Base-by-base conservation (phyloP, 2,888 invertebrate species). In the Drosophila diplacantha region DNA sequence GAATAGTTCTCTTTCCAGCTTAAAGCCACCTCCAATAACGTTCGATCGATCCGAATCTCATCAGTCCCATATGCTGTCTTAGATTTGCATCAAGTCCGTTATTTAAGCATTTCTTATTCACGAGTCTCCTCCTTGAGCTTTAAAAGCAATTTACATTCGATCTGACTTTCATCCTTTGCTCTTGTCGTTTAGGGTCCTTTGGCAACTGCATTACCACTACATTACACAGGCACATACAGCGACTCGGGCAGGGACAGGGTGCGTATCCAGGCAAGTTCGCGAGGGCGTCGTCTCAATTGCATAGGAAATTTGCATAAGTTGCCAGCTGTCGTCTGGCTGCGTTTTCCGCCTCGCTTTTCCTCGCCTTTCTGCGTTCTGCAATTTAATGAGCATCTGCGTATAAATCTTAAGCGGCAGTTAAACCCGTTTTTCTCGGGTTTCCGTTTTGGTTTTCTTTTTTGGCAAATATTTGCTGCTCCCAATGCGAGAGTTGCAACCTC, bases 281-380 rank as follows among this genome's bases (percentile, higher is more conserved):
- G 74, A 71, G 67, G 78, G 81, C 73, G 73, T 74, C 77, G 81
- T 77, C 78, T 82, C 83, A 74, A 78, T 82, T 80, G 78, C 78
- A 69, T 46, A 44, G 47, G 37, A 73, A 78, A 78, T 78, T 78
- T 78, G 78, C 83, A 78, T 82, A 78, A 82, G 83, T 74, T 81
- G 78, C 58, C 83, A 82, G 75, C 66, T 58, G 81, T 64, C 71
- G 77, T 68, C 61, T 72, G 79, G 37, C 62, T 32, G 60, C 32
- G 55, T 43, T 66, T 61, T 66, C 49, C 39, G 39, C 39, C 57
- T 41, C 24, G 63, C 58, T 56, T 55, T 50, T 57, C 61, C 61
- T 35, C 35, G 50, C 38, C 5, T 35, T 43, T 22, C 51, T 32
- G n/a, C 32, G 41, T 49, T 54, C 35, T 47, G 66, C 57, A 37